Conservation (phyloP, 2,113 vertebrate species). For the Lepus timidus region DNA sequence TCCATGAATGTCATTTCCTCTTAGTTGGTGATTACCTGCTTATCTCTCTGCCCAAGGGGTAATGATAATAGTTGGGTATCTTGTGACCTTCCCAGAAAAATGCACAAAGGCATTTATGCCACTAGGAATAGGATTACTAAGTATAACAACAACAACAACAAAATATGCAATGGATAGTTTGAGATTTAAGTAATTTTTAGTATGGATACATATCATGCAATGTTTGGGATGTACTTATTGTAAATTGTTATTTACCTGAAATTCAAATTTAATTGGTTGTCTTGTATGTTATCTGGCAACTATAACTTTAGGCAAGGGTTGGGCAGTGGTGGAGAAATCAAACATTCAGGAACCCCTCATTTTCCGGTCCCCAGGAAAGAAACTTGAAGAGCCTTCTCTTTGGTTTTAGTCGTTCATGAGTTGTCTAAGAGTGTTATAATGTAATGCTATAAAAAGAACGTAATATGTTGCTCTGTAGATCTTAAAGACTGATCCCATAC, state of each 20-base stretch:
- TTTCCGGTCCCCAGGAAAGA: neutral
- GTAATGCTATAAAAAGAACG: neutral
- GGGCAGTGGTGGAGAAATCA: neutral
- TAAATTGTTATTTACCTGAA: conserved; percentile 25
- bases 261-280: neutral
- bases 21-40: neutral
- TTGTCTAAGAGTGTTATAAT: conserved; percentile 25
- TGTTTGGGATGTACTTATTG: neutral
- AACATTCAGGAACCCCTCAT: neutral
- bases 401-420: neutral
- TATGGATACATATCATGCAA: neutral
- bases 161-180: conserved; percentile 5
- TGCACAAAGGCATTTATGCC: neutral
- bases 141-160: neutral
- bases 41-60: neutral
- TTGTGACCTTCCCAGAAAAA: neutral
- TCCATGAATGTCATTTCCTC: neutral
- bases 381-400: neutral
- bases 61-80: neutral
- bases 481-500: neutral
- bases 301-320: neutral
- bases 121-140: neutral
- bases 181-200: neutral
- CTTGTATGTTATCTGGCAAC: neutral
- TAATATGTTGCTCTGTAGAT: neutral